phyloP scores from a whole-genome alignment of 2,113 vertebrate genomes.

The Brienomyrus longianalis region DNA sequence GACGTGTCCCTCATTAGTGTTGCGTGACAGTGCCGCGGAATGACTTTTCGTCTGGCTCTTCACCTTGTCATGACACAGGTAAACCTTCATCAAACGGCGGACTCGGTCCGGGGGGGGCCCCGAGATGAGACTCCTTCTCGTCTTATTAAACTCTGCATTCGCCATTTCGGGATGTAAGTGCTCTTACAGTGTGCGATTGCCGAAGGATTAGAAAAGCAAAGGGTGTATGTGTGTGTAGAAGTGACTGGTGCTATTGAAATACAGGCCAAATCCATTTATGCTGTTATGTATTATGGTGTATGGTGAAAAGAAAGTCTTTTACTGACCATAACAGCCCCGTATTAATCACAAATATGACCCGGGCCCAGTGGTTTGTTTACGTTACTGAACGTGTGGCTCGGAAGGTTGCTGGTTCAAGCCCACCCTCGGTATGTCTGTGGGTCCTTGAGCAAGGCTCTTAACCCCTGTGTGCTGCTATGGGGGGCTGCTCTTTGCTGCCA shows the following conservation, averaged over 20 bases:
- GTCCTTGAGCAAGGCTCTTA: too few relatives aligned
- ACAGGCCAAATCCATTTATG: background rate
- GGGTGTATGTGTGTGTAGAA: background rate
- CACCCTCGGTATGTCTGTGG: too few relatives aligned
- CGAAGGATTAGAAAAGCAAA: background rate
- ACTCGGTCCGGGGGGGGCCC: background rate
- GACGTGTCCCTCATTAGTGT: constrained; percentile 23
- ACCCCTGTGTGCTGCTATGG: too few relatives aligned
- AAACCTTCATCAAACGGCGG: constrained; percentile 24
- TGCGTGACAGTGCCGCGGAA: constrained; percentile 4
- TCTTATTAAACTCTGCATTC: constrained; percentile 19
- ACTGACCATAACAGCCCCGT: background rate
- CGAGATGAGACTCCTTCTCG: constrained; percentile 9
- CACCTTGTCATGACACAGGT: constrained; percentile 27
- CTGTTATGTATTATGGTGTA: background rate
- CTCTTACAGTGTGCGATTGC: constrained; percentile 1
- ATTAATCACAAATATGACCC: background rate
- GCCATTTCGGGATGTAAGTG: background rate
- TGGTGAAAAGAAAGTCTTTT: background rate
- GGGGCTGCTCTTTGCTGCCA: too few relatives aligned
- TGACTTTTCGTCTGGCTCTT: constrained; percentile 19
- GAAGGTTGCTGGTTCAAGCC: too few relatives aligned
- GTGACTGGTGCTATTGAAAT: background rate
- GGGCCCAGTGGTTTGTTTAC: background rate
- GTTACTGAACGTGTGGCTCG: background rate